Base-by-base conservation (phyloP, 2,113 vertebrate genomes). In the Vidua macroura region DNA sequence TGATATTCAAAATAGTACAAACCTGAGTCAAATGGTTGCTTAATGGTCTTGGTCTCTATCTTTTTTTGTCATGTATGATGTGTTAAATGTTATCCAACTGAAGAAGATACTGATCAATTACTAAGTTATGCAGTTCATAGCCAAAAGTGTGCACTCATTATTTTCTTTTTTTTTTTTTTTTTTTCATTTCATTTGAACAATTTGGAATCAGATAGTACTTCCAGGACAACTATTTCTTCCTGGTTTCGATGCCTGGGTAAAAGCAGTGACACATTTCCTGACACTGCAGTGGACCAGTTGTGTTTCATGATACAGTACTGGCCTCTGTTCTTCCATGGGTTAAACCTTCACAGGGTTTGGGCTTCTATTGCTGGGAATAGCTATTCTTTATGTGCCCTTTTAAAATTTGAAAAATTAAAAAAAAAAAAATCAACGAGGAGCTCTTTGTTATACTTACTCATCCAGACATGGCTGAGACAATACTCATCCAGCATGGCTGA, bases 271-370 rank as follows among this genome's bases (percentile, higher is more conserved):
- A 24, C 3, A 18, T 66, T 84, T 82, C 27, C 56, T 60, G n/a
- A 25, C 51, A 83, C 30, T 69, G 8, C 24, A 75, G 35, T 44
- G 62, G 27, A 28, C 22, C 1, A 0, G 2, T 51, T 0, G 0
- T 66, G 37, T 18, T 25, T 67, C 4, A 3, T 64, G 21, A 22
- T 55, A 15, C 37, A 73, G 41, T 39, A 48, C 44, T 51, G 13
- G 25, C 37, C 33, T 55, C 14, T 48, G 62, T 59, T 70, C 11
- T 56, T 67, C 33, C 52, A 41, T 9, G 18, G 22, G 7, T 7
- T 77, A 53, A 79, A 55, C 4, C 13, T 81, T 69, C 59, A 31
- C 30, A 31, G 44, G 58, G 7, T 25, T 43, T 73, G 19, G 19
- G 20, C 9, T 80, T 12, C n/a, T 80, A 72, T 58, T 77, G 1